phyloP scores from a whole-genome alignment of 2,113 vertebrate genomes.

The Anguilla japonica region DNA sequence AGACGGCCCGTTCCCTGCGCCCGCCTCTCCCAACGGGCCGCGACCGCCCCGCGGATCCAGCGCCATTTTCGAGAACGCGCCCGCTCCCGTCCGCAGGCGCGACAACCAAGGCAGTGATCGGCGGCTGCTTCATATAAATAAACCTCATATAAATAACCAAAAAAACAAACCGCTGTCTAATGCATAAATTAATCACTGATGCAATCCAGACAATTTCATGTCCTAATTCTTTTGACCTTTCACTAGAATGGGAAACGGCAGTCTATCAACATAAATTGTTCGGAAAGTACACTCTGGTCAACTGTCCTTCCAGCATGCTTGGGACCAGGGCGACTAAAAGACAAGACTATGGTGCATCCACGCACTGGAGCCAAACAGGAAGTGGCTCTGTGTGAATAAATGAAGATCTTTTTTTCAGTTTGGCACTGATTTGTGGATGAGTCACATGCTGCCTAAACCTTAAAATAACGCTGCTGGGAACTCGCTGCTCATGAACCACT shows the following conservation, averaged over 20 bases:
- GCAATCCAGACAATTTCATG: constrained; percentile 20
- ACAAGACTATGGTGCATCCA: background rate
- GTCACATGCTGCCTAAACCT: background rate
- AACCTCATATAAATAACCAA: background rate
- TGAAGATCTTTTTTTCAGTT: background rate
- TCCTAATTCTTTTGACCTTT: background rate
- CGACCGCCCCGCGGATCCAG: background rate
- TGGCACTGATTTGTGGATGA: background rate
- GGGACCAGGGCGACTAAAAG: background rate
- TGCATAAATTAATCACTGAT: constrained; percentile 15
- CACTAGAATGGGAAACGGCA: background rate
- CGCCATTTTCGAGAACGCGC: background rate
- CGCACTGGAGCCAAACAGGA: background rate
- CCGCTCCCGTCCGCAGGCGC: background rate
- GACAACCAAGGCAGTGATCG: background rate
- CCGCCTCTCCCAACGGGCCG: no score
- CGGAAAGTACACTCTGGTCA: background rate
- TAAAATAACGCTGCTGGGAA: background rate
- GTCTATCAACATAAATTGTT: background rate
- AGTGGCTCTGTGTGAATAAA: background rate
- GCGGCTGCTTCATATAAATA: constrained; percentile 25
- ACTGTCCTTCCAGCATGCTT: background rate
- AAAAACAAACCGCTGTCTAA: background rate
- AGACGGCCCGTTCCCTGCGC: background rate
- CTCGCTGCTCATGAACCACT: background rate